phyloP scores from a whole-genome alignment of 2,888 invertebrate genomes.

The Lottia scabra region DNA sequence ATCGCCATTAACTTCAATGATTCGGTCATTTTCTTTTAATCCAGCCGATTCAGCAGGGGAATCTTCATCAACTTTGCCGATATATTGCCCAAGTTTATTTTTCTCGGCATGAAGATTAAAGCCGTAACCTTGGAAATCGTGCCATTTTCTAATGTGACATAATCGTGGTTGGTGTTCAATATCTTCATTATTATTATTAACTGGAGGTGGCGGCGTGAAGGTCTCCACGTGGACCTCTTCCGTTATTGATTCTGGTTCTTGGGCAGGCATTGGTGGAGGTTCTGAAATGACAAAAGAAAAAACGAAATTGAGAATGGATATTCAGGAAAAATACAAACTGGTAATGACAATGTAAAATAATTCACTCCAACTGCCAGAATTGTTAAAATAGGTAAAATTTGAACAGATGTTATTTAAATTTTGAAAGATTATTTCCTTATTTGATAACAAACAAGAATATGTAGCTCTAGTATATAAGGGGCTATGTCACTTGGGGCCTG shows the following conservation, averaged over 20 bases:
- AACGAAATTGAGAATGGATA: too few species aligned
- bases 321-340: too few species aligned
- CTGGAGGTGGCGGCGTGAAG: neutral
- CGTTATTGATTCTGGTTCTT: neutral
- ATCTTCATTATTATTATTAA: neutral
- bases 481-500: too few species aligned
- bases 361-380: too few species aligned
- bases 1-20: conserved; percentile 83
- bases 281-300: neutral
- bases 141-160: conserved; percentile 86
- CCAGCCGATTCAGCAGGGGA: conserved; percentile 75
- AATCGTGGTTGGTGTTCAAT: conserved; percentile 72
- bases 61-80: conserved; percentile 88
- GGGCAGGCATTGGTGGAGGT: neutral
- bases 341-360: too few species aligned
- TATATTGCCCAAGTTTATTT: conserved; percentile 91
- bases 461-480: too few species aligned
- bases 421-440: too few species aligned
- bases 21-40: conserved; percentile 84
- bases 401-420: too few species aligned
- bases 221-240: neutral
- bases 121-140: conserved; percentile 95
- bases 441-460: too few species aligned
- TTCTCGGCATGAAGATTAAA: conserved; percentile 98
- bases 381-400: too few species aligned